Base-by-base conservation (phyloP, 2,797 vertebrate genomes). In the Enteromius treurensis region DNA sequence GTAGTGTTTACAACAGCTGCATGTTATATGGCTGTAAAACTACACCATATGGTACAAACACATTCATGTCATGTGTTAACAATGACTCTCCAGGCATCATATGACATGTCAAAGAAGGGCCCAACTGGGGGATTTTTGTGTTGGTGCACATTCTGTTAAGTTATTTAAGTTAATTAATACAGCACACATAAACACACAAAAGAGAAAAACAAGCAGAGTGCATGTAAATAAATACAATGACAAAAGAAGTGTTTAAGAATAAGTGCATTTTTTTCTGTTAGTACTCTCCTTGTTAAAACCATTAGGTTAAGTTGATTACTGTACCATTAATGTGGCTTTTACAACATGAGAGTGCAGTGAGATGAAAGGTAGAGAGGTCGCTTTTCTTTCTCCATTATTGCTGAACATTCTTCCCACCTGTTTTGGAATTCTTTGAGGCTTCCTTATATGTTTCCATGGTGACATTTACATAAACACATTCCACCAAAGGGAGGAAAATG, bases 361-460 rank as follows among this genome's bases (percentile, higher is more conserved):
- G 58, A 53, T 82, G 29, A 82, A 75, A 64, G 80, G 47, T 23
- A 40, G 45, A 67, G 58, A 53, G 21, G 42, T 8, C 45, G 51
- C 29, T 21, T 19, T 32, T 55, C 7, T 32, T 45, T 45, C 81
- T 53, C 37, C 19, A 11, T 69, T 60, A 81, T 49, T 68, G 19
- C 47, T 1, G 62, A 78, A 55, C 47, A 32, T 60, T 21, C 37
- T 64, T 81, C 19, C 69, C 60, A 68, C 65, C 84, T 58, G 32
- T 62, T 82, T 68, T 26, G 29, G 68, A 80, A 86, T 69, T 70
- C 19, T 53, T 51, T n/a, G 60, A 81, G 67, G 64, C 79, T 74
- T 77, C 26, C 45, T 17, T 76, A 37, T 60, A 75, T 82, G 82
- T 86, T 86, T 70, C 80, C 85, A 85, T 86, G 77, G 81, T 84